Evolutionary conservation across 2,888 invertebrate genomes (phyloP).

Genomic region (Eubasilissa splendida): DNA sequence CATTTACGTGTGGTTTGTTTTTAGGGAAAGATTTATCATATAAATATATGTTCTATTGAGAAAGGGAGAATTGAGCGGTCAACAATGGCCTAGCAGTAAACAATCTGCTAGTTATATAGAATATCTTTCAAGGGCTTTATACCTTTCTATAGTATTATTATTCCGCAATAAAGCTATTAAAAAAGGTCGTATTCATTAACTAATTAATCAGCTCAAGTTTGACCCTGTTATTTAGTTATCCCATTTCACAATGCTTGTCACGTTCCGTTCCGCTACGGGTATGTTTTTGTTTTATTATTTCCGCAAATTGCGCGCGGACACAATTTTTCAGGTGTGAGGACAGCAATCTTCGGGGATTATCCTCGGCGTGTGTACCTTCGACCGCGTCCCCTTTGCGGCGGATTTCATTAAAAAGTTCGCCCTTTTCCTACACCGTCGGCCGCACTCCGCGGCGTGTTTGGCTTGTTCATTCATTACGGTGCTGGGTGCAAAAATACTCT

Average conservation of each 20-base stretch:
- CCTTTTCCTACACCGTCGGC: not conserved
- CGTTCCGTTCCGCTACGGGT: not conserved
- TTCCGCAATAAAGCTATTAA: no score
- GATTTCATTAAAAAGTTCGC: constrained; percentile 27
- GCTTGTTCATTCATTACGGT: not conserved
- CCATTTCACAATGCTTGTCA: not conserved
- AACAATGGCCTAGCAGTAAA: no score
- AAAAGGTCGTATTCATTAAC: no score
- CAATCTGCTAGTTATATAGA: no score
- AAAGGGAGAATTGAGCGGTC: no score
- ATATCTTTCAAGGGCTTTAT: no score
- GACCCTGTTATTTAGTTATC: not conserved
- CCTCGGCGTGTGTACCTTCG: not conserved
- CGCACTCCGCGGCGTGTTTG: not conserved
- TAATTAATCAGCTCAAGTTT: no score
- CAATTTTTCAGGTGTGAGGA: constrained; percentile 10
- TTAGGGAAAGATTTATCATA: no score
- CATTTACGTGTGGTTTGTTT: no score
- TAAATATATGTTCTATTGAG: no score
- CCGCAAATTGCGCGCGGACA: constrained; percentile 6
- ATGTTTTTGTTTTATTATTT: constrained; percentile 26
- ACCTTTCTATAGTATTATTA: no score
- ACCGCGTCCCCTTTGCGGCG: constrained; percentile 12
- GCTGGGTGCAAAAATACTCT: not conserved
- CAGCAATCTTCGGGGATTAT: constrained; percentile 11